Conservation (phyloP, 1,140 invertebrate species). For the Drosophila elegans region DNA sequence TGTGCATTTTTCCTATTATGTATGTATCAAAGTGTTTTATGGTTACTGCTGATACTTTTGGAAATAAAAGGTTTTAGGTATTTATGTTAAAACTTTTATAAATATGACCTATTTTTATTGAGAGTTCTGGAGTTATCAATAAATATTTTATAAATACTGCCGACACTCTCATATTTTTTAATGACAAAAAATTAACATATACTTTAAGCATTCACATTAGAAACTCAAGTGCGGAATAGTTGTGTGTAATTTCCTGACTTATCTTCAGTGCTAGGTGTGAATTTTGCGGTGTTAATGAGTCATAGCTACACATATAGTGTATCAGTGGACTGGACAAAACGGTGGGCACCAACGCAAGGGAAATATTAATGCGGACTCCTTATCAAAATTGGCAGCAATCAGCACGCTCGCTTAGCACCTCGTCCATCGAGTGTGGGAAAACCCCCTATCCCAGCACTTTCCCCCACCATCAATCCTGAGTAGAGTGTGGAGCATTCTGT, state of each 20-base stretch:
- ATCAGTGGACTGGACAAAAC: slow-evolving; percentile 36
- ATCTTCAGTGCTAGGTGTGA: background rate
- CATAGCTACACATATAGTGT: slow-evolving; percentile 9
- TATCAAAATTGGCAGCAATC: slow-evolving; percentile 82
- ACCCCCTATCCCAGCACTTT: slow-evolving; percentile 4
- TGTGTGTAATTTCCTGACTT: background rate
- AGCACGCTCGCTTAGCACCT: slow-evolving; percentile 81
- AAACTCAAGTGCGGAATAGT: background rate
- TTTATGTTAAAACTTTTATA: background rate
- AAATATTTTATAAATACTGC: too few species aligned
- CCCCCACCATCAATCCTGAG: slow-evolving; percentile 48
- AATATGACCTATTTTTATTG: too few species aligned
- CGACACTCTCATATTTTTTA: too few species aligned
- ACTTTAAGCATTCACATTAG: too few species aligned
- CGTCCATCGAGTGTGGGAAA: slow-evolving; percentile 45
- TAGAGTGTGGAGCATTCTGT: slow-evolving; percentile 40
- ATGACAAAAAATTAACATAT: too few species aligned
- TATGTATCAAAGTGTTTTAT: too few species aligned
- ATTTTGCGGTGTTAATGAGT: slow-evolving; percentile 8
- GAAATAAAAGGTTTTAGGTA: background rate
- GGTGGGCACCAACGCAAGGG: slow-evolving; percentile 54
- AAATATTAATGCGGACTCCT: slow-evolving; percentile 77
- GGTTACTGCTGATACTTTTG: background rate
- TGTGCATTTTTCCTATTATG: too few species aligned
- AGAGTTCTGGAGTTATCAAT: too few species aligned